Evolutionary conservation across 2,113 vertebrate species (phyloP), one percentile per base, ranked within the genome.

Genomic region (Triplophysa rosa): DNA sequence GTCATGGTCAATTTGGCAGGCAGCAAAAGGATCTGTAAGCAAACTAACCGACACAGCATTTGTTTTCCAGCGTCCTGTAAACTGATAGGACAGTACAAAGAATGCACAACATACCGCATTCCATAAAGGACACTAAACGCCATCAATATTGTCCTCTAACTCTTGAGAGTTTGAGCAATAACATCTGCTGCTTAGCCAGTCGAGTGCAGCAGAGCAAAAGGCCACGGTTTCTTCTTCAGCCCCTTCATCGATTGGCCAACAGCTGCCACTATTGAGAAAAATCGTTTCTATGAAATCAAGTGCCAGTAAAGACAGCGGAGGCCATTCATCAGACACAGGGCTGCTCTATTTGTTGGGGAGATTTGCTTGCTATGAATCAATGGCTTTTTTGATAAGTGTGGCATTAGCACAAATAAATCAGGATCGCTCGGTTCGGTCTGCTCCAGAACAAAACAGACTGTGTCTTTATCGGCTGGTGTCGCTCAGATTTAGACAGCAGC

Each of bases 381-480:
- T 63, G 69, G 45, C 42, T 49, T 62, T 77, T 52, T 59, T 67
- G 64, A 80, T 64, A 42, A 78, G 81, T 79, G 77, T 83, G 42
- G 66, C 66, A 81, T 81, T 80, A 67, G 54, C 14, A 23, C 68
- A 84, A 81, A 84, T 80, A 78, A 80, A 76, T 73, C 64, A 62
- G n/a, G 23, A 81, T 81, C 64, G 26, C 79, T 77, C 47, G 59
- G 62, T 45, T 67, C 40, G 49, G 67, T 69, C 62, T 78, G 68
- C 45, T 33, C 4, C 65, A 62, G 64, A 59, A 73, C 68, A 75
- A 67, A 73, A 59, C 26, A 42, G 11, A 17, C 75, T 71, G 67
- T 80, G 62, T 82, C 59, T 73, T 52, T 26, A 61, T 8, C 37
- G 56, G 26, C 65, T 63, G 19, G 61, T 54, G 49, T 64, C 24